Percentiles rank a stretch among this genome's conserved stretches.
phyloP scores from a whole-genome alignment of 2,888 invertebrate species.

The Diaperis boleti region DNA sequence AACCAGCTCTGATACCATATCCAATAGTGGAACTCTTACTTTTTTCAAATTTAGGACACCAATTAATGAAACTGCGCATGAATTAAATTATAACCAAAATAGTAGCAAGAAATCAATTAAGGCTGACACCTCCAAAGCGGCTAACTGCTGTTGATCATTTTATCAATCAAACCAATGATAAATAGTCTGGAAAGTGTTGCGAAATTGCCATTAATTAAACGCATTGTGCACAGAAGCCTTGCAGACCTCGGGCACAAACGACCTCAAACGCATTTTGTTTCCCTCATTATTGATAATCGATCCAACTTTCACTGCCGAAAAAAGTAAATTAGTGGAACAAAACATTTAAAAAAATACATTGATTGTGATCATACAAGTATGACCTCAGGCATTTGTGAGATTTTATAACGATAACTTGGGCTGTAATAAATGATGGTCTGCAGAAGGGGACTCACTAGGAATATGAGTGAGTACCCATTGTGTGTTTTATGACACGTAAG shows the following conservation, averaged over 20 bases:
- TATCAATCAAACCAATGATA: conserved; percentile 30
- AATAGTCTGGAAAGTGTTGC: conserved; percentile 36
- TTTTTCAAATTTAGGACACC: conserved; percentile 3
- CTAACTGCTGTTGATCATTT: background rate
- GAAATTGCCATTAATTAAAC: conserved; percentile 32
- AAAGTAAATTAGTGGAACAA: conserved; percentile 27
- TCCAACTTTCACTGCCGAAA: conserved; percentile 28
- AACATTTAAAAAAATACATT: conserved; percentile 18
- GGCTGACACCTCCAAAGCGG: background rate
- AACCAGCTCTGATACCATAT: background rate
- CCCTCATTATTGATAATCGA: conserved; percentile 15
- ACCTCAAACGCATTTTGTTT: conserved; percentile 11
- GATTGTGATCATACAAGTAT: background rate
- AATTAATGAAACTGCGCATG: conserved; percentile 10
- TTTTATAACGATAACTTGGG: background rate
- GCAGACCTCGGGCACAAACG: background rate
- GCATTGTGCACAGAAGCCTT: conserved; percentile 25
- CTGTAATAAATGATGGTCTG: background rate
- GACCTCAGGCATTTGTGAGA: background rate
- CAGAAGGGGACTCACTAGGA: background rate
- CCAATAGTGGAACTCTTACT: no score
- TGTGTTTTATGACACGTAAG: conserved; percentile 24
- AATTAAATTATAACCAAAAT: conserved; percentile 2
- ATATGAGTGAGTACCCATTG: conserved; percentile 22
- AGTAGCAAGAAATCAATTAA: conserved; percentile 13